Base-by-base conservation (phyloP, 2,888 invertebrate species). In the Lithophane ornitopus region DNA sequence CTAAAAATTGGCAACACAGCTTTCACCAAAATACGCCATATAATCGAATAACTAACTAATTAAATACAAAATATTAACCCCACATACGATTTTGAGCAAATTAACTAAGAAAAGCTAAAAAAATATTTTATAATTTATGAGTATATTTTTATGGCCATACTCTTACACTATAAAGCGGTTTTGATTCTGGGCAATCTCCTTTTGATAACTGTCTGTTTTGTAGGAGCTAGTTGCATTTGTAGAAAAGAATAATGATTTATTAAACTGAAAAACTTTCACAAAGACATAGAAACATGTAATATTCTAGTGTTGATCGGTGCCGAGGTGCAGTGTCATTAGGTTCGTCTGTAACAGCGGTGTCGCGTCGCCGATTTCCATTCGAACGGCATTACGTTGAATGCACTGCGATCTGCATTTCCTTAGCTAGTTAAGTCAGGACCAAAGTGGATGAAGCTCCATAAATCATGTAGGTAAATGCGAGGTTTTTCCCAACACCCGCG, bases 391-490 rank as follows among this genome's bases (percentile, higher is more conserved):
- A 82, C 75, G 70, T 56, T 73, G 85, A 80, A 77, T 70, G 61
- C 80, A 75, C 73, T 69, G 78, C 70, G 77, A 84, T 83, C 84
- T 89, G 87, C 85, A 85, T 88, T 87, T 87, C 82, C 81, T 88
- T 70, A 80, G 85, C 88, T 87, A 88, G 84, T 86, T 87, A 85
- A 85, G 85, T 84, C 84, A 79, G 85, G 76, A 81, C 75, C 70
- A 80, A 80, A 86, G 87, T 86, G 85, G 85, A 76, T 83, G 89
- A 81, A 80, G 76, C 63, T 71, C 74, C 79, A 88, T 89, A 89
- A 88, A 88, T 89, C 89, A 89, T 87, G 85, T 84, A 81, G 80
- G 88, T 86, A 82, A 85, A 82, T 80, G 82, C 69, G 78, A 73
- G 76, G 87, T 85, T 85, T 85, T 82, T 79, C 84, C 78, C 77